Conservation (phyloP, 2,113 vertebrate genomes). For the Sylvietta virens region DNA sequence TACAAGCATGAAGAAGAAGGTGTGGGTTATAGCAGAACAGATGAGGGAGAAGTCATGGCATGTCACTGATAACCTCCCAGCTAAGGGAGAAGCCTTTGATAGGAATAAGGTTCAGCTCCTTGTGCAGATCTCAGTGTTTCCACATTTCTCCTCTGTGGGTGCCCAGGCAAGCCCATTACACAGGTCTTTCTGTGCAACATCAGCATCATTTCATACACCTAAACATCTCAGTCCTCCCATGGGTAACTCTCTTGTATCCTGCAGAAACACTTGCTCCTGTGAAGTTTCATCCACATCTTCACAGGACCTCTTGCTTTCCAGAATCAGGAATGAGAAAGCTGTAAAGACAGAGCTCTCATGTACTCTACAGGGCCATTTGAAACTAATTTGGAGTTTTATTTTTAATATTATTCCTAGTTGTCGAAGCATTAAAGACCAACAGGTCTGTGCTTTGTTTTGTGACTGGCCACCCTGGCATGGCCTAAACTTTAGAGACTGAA, state of each 20-base stretch:
- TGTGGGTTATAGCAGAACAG: not conserved
- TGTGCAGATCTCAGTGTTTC: not conserved
- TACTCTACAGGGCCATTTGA: not conserved
- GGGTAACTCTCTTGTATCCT: not conserved
- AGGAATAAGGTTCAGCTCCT: not conserved
- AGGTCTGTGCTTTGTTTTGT: accelerated
- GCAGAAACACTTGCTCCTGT: not conserved
- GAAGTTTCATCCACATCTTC: not conserved
- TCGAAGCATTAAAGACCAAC: not conserved
- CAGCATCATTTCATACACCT: not conserved
- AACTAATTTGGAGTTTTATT: not conserved
- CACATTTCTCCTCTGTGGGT: accelerated
- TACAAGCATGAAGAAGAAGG: not conserved
- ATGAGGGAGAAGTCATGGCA: not conserved
- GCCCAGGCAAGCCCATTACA: not conserved
- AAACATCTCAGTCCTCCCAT: not conserved
- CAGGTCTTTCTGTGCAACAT: not conserved
- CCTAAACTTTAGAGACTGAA: not conserved
- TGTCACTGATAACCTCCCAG: not conserved
- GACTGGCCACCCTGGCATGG: not conserved
- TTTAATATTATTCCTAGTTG: not conserved
- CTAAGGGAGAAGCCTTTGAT: not conserved
- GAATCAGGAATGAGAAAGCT: not conserved
- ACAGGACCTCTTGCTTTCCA: not conserved
- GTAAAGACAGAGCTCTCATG: not conserved